Evolutionary conservation across 2,888 invertebrate genomes (phyloP), one percentile per base, ranked within the genome.

Genomic region (Lycaena phlaeas): DNA sequence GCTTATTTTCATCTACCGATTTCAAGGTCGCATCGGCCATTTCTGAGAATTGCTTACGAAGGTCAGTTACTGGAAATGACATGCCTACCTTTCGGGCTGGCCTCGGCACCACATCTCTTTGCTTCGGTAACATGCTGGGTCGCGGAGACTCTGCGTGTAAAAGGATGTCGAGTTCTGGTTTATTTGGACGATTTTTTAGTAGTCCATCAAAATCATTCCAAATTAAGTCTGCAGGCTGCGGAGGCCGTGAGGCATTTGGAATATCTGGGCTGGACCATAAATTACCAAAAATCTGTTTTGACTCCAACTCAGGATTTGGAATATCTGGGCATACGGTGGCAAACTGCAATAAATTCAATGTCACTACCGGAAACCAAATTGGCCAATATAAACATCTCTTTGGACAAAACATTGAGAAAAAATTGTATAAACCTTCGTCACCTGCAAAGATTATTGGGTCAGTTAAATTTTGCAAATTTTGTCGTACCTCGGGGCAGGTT

Each of bases 381-480:
- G 42, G 46, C 44, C 51, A 43, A 45, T 47, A 41, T 50, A 7
- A 7, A 45, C 37, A 46, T 26, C 43, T 14, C 41, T n/a, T n/a
- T 44, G 27, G 27, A 27, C 9, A 44, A 43, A 28, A 29, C 48
- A 7, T 14, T 11, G 18, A 39, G n/a, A 39, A 36, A 45, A 38
- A 42, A 28, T 11, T 51, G 48, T 45, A 48, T 47, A n/a, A n/a
- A n/a, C 39, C 48, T 49, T 46, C 46, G 36, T 38, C 48, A 52
- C 39, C 38, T 30, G 7, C 40, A 39, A 17, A 18, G 22, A 6
- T 46, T 49, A 18, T 22, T 53, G 43, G 50, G 53, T 42, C 45
- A 46, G 45, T 46, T 53, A 45, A 52, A 53, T 50, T 54, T 53
- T 36, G 50, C 51, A 14, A 37, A 46, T 0, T 43, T 46, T 28